Percentiles rank a stretch among this genome's conserved stretches.
Evolutionary conservation across 2,888 invertebrate genomes (phyloP).

Genomic region (Heteromurus nitidus): DNA sequence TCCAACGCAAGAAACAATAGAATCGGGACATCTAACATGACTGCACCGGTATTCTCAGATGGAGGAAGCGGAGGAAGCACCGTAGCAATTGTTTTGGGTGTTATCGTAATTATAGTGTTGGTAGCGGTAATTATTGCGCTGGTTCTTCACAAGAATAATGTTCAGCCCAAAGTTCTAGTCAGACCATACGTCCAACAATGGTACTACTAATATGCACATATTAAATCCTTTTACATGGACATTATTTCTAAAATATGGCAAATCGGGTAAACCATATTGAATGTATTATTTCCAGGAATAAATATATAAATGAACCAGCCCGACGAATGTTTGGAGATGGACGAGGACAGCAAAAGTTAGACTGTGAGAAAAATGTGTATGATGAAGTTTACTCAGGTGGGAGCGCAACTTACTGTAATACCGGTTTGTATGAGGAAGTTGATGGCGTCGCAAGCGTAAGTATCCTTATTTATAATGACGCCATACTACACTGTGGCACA

Average conservation of each 20-base stretch:
- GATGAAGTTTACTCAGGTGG: slow-evolving; percentile 69
- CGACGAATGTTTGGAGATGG: slow-evolving; percentile 59
- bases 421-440: slow-evolving; percentile 36
- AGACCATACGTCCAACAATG: slow-evolving; percentile 72
- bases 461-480: not conserved
- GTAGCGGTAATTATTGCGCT: slow-evolving; percentile 63
- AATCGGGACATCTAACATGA: not conserved
- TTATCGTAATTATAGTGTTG: slow-evolving; percentile 53
- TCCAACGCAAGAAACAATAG: not conserved
- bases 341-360: slow-evolving; percentile 54
- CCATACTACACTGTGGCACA: not conserved
- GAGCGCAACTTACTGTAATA: slow-evolving; percentile 39
- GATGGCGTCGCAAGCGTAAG: slow-evolving; percentile 40
- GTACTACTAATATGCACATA: slow-evolving; percentile 37
- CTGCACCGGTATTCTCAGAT: not conserved
- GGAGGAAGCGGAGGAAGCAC: slow-evolving; percentile 29
- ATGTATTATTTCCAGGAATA: slow-evolving; percentile 66
- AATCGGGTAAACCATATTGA: too few species aligned
- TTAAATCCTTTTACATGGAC: not conserved
- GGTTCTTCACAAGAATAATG: slow-evolving; percentile 64
- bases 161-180: slow-evolving; percentile 70
- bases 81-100: slow-evolving; percentile 59
- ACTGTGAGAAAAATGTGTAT: slow-evolving; percentile 65
- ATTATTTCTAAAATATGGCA: too few species aligned
- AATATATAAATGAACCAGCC: slow-evolving; percentile 71